These are phyloP conservation scores for Drosophila subquinaria DNA, from an alignment of 2,888 invertebrate species.

Conservation along the genomic window DNA sequence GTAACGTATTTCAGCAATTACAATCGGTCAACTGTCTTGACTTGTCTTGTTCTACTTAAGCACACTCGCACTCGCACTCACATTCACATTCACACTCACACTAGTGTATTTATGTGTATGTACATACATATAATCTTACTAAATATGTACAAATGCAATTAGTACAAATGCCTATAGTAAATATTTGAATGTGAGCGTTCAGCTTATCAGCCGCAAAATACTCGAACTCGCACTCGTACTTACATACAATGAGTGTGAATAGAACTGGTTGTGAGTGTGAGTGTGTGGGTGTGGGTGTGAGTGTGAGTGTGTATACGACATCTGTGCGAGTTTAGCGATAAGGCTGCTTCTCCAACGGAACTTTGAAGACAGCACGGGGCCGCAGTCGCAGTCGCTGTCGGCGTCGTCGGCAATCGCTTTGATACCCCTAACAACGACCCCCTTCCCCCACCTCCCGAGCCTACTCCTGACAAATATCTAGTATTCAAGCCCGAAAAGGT, in stretches of 20 bases:
- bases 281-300: slow-evolving; percentile 5
- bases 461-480: not conserved
- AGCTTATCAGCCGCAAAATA: slow-evolving; percentile 62
- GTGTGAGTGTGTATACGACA: slow-evolving; percentile 24
- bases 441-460: too few species aligned
- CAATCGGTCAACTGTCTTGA: slow-evolving; percentile 51
- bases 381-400: not conserved
- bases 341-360: slow-evolving; percentile 30
- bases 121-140: slow-evolving; percentile 34
- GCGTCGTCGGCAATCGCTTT: slow-evolving; percentile 17
- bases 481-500: slow-evolving; percentile 29
- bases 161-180: slow-evolving; percentile 65
- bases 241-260: slow-evolving; percentile 27
- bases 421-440: slow-evolving; percentile 8
- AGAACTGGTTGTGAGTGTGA: not conserved
- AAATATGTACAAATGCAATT: slow-evolving; percentile 68
- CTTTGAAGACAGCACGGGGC: slow-evolving; percentile 56
- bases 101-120: slow-evolving; percentile 2
- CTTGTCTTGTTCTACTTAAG: slow-evolving; percentile 46
- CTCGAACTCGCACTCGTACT: slow-evolving; percentile 2
- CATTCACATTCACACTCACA: slow-evolving; percentile 3
- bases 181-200: slow-evolving; percentile 69
- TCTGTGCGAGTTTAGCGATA: slow-evolving; percentile 45
- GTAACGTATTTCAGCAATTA: slow-evolving; percentile 56
- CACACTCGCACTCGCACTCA: slow-evolving; percentile 14